Percentiles rank a stretch among this genome's conserved stretches.
These are phyloP conservation scores for Sarcophaga carnaria DNA, from an alignment of 2,888 invertebrate genomes.

Conservation along the genomic window DNA sequence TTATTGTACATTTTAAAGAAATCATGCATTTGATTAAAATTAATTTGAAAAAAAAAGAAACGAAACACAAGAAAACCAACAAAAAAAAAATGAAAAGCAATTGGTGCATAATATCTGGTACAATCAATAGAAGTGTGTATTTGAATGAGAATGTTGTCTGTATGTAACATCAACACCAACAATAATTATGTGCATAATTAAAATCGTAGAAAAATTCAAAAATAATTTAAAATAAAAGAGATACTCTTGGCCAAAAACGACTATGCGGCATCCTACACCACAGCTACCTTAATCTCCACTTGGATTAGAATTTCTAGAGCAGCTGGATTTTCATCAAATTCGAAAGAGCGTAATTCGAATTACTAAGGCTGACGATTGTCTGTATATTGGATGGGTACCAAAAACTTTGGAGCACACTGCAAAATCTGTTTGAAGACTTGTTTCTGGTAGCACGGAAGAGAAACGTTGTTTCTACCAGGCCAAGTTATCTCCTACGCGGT, in stretches of 20 bases:
- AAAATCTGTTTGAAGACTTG: too few species aligned
- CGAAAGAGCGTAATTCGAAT: too few species aligned
- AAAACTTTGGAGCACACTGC: too few species aligned
- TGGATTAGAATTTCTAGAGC: too few species aligned
- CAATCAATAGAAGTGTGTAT: conserved; percentile 46
- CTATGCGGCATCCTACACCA: neutral
- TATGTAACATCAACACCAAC: conserved; percentile 11
- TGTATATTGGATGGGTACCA: too few species aligned
- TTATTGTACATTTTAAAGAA: conserved; percentile 56
- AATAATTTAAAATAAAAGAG: neutral
- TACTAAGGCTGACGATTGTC: too few species aligned
- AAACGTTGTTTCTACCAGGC: too few species aligned
- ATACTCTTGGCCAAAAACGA: neutral
- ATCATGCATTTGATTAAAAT: conserved; percentile 68
- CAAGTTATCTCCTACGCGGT: too few species aligned
- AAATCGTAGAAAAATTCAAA: conserved; percentile 29
- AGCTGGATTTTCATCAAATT: too few species aligned
- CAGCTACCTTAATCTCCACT: too few species aligned
- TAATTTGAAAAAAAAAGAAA: conserved; percentile 34
- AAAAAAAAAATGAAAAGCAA: conserved; percentile 51
- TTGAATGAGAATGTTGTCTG: neutral
- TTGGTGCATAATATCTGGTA: conserved; percentile 70
- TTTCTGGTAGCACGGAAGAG: too few species aligned
- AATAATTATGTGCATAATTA: neutral
- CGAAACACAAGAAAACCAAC: neutral